A percentile compares a stretch with the other conserved stretches of the same genome.
Conservation (phyloP, 2,113 vertebrate genomes). For the Barnardius zonarius region DNA sequence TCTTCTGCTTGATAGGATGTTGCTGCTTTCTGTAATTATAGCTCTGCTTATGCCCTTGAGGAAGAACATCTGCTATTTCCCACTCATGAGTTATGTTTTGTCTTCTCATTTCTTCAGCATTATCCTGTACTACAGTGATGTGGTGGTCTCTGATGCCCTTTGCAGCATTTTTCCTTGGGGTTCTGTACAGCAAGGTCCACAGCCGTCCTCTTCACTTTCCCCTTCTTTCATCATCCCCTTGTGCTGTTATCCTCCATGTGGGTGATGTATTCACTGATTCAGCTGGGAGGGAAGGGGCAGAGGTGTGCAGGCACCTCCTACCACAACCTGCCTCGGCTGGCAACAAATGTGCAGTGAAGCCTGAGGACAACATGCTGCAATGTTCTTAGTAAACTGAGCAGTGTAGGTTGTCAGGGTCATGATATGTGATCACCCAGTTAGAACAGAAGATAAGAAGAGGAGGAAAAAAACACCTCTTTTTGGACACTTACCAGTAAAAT, state of each 20-base stretch:
- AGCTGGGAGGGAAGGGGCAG: not conserved
- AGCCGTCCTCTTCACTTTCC: not conserved
- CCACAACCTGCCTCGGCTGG: not conserved
- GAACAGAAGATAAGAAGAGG: not conserved
- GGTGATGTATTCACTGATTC: not conserved
- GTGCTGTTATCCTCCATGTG: not conserved
- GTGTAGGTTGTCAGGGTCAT: not conserved
- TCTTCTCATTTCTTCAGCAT: not conserved
- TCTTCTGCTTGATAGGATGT: conserved; percentile 51
- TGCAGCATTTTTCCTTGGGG: not conserved
- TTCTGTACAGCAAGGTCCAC: not conserved
- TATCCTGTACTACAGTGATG: not conserved
- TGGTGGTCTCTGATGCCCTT: not conserved
- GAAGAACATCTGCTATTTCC: conserved; percentile 67
- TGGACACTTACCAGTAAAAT: not conserved
- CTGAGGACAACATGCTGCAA: not conserved
- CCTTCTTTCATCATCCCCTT: not conserved
- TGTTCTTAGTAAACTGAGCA: not conserved
- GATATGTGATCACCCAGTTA: not conserved
- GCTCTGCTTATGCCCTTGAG: conserved; percentile 52
- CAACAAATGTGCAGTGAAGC: not conserved
- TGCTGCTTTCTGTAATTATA: conserved; percentile 40
- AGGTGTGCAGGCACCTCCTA: not conserved
- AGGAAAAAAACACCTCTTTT: not conserved
- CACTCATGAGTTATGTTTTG: conserved; percentile 20